These are phyloP conservation scores for Ichneumon xanthorius DNA, from an alignment of 2,888 invertebrate species.

Conservation along the genomic window DNA sequence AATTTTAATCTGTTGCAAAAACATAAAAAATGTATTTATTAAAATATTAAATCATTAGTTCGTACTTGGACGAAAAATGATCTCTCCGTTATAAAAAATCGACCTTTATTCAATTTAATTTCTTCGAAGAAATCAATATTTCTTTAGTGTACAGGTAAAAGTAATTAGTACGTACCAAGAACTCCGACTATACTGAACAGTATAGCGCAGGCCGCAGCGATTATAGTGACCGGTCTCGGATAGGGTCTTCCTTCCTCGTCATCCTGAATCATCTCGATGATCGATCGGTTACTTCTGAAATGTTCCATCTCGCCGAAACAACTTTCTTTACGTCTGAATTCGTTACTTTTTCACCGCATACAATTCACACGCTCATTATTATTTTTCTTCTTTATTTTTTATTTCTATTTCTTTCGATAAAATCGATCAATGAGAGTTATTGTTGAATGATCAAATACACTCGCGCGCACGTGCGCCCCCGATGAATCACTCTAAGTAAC, in stretches of 20 bases:
- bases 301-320: constrained; percentile 68
- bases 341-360: constrained; percentile 22
- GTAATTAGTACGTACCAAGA: constrained; percentile 86
- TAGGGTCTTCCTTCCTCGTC: constrained; percentile 83
- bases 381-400: constrained; percentile 29
- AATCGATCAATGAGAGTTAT: constrained; percentile 64
- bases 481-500: constrained; percentile 63
- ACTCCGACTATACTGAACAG: constrained; percentile 92
- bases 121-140: too few species aligned
- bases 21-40: background rate
- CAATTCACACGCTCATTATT: constrained; percentile 32
- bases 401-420: constrained; percentile 35
- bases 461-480: constrained; percentile 56
- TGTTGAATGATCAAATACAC: constrained; percentile 66
- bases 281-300: constrained; percentile 69
- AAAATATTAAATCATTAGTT: background rate
- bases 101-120: too few species aligned
- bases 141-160: background rate
- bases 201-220: constrained; percentile 92
- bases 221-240: constrained; percentile 90
- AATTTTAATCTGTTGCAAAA: too few species aligned
- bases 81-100: too few species aligned
- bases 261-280: constrained; percentile 61
- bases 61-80: background rate
- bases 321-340: constrained; percentile 8